Evolutionary conservation across 1,140 invertebrate genomes (phyloP).

Genomic region (Pristionchus pacificus): DNA sequence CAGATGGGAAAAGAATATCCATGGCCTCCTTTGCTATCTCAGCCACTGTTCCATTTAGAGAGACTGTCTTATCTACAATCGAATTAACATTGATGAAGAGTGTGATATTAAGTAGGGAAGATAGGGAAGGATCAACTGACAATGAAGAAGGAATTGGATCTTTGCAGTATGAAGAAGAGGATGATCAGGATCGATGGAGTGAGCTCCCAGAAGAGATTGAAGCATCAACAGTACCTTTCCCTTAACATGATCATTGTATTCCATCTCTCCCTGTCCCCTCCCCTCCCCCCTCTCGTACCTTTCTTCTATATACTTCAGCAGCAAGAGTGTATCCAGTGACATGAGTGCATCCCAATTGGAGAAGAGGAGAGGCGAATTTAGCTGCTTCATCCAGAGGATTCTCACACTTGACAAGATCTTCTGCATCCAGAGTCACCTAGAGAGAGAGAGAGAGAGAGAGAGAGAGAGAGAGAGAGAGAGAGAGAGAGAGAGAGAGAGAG

Average conservation of each 20-base stretch:
- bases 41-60: conserved; percentile 1
- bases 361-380: conserved; percentile 50
- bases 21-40: conserved; percentile 22
- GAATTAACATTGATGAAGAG: too few relatives aligned
- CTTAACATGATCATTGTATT: conserved; percentile 32
- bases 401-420: conserved; percentile 40
- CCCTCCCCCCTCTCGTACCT: too few relatives aligned
- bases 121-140: conserved; percentile 15
- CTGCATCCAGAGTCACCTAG: conserved; percentile 37
- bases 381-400: conserved; percentile 52
- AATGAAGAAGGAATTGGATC: conserved; percentile 30
- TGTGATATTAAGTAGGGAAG: conserved; percentile 1
- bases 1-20: conserved; percentile 12
- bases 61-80: conserved; percentile 17
- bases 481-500: conserved; percentile 31
- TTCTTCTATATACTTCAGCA: conserved; percentile 48
- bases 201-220: conserved; percentile 42
- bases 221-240: conserved; percentile 45
- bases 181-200: conserved; percentile 37
- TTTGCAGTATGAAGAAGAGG: conserved; percentile 30
- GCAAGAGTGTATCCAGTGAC: conserved; percentile 39
- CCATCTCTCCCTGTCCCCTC: not conserved
- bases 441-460: too few relatives aligned
- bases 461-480: conserved; percentile 31
- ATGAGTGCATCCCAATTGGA: conserved; percentile 36